Evolutionary conservation across 2,888 invertebrate species (phyloP).

Genomic region (Abscondita cerata): DNA sequence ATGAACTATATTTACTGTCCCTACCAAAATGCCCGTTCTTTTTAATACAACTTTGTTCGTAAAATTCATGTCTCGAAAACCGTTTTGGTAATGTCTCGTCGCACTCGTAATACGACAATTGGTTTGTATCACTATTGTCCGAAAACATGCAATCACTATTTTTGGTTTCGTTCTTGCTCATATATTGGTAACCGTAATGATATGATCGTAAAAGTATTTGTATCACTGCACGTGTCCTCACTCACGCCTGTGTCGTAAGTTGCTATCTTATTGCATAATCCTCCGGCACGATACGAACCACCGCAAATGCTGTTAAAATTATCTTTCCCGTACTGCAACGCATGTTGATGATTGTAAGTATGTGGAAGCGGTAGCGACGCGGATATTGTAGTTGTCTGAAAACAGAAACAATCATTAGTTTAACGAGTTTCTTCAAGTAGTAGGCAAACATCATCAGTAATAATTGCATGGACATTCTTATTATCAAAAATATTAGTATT

Average conservation of each 20-base stretch:
- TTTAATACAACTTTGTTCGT: slow-evolving; percentile 40
- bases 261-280: slow-evolving; percentile 28
- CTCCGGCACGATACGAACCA: slow-evolving; percentile 14
- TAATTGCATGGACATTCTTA: too few relatives aligned
- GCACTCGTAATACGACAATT: slow-evolving; percentile 48
- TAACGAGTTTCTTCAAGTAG: too few relatives aligned
- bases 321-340: slow-evolving; percentile 12
- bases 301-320: neutral
- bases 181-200: slow-evolving; percentile 47
- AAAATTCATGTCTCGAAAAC: slow-evolving; percentile 42
- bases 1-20: slow-evolving; percentile 18
- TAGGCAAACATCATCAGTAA: too few relatives aligned
- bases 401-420: too few relatives aligned
- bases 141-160: slow-evolving; percentile 47
- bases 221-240: slow-evolving; percentile 52
- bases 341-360: slow-evolving; percentile 27
- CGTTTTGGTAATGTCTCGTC: slow-evolving; percentile 47
- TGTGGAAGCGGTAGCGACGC: slow-evolving; percentile 37
- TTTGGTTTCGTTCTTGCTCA: slow-evolving; percentile 39
- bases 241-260: slow-evolving; percentile 48
- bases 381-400: slow-evolving; percentile 30
- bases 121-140: slow-evolving; percentile 52
- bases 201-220: slow-evolving; percentile 49
- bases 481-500: too few relatives aligned
- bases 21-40: slow-evolving; percentile 33